These are phyloP conservation scores for Lepidonotus clava DNA, from an alignment of 2,888 invertebrate genomes.

Conservation along the genomic window DNA sequence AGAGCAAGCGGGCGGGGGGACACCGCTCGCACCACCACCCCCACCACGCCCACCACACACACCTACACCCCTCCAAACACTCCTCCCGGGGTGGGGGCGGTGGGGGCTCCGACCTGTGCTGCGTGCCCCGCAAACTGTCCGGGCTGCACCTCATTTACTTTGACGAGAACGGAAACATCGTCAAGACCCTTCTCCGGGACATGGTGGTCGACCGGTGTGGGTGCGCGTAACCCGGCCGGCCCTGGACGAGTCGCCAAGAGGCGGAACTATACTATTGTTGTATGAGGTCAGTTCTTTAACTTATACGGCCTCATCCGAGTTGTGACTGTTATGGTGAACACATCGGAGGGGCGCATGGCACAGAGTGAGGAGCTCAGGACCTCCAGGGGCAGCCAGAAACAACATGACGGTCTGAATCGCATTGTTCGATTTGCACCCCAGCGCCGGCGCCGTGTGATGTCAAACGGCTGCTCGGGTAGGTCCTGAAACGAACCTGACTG, in stretches of 20 bases:
- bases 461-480: neutral
- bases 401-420: neutral
- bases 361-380: neutral
- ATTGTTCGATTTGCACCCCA: neutral
- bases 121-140: conserved; percentile 94
- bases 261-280: too few species aligned
- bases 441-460: neutral
- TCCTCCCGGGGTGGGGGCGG: conserved; percentile 81
- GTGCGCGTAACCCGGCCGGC: too few species aligned
- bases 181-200: conserved; percentile 95
- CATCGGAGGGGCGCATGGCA: too few species aligned
- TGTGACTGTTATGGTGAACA: too few species aligned
- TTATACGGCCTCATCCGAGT: too few species aligned
- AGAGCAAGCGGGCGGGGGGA: neutral
- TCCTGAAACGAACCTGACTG: neutral
- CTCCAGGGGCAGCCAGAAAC: neutral
- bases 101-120: conserved; percentile 83
- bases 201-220: conserved; percentile 98
- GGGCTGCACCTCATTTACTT: conserved; percentile 96
- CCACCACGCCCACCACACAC: neutral
- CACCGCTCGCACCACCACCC: neutral
- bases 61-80: conserved; percentile 6
- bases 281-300: too few species aligned
- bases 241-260: too few species aligned
- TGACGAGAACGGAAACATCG: conserved; percentile 93